Conservation (phyloP, 2,797 vertebrate species). For the Hydrocynus forskahlii region DNA sequence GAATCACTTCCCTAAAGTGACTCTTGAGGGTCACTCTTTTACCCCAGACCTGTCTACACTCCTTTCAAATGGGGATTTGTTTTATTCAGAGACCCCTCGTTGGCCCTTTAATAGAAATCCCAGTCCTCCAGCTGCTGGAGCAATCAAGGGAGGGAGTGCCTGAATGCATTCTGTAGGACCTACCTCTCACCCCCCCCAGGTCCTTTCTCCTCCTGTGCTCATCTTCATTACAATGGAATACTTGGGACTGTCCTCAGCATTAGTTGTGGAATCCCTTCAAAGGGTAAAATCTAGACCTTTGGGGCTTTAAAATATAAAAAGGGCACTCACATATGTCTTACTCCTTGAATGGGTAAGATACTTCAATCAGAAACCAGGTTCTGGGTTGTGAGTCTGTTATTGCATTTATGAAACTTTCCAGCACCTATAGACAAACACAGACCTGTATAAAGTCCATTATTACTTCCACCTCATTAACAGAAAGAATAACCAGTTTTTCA, state of each 20-base stretch:
- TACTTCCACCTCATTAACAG: too few relatives aligned
- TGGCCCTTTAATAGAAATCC: conserved; percentile 70
- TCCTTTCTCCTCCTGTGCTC: conserved; percentile 35
- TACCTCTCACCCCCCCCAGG: conserved; percentile 30
- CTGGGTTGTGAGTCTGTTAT: too few relatives aligned
- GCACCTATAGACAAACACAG: too few relatives aligned
- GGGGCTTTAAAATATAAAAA: too few relatives aligned
- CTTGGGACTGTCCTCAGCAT: conserved; percentile 7
- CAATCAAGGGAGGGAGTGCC: conserved; percentile 66
- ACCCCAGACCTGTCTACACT: conserved; percentile 56
- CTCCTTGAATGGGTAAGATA: too few relatives aligned
- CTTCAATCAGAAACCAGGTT: too few relatives aligned
- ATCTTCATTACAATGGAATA: conserved; percentile 57
- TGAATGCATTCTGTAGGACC: conserved; percentile 49
- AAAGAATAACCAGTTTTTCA: too few relatives aligned
- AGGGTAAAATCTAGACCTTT: too few relatives aligned
- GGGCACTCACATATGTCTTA: too few relatives aligned
- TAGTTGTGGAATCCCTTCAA: too few relatives aligned
- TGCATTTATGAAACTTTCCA: too few relatives aligned
- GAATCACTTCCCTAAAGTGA: conserved; percentile 61
- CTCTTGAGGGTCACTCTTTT: conserved; percentile 61
- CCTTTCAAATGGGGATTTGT: conserved; percentile 62
- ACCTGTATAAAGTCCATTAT: too few relatives aligned
- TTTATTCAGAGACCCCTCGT: conserved; percentile 57
- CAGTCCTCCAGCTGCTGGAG: conserved; percentile 74